phyloP scores from a whole-genome alignment of 35 echinoderm and acorn worm species.

The Lytechinus pictus region DNA sequence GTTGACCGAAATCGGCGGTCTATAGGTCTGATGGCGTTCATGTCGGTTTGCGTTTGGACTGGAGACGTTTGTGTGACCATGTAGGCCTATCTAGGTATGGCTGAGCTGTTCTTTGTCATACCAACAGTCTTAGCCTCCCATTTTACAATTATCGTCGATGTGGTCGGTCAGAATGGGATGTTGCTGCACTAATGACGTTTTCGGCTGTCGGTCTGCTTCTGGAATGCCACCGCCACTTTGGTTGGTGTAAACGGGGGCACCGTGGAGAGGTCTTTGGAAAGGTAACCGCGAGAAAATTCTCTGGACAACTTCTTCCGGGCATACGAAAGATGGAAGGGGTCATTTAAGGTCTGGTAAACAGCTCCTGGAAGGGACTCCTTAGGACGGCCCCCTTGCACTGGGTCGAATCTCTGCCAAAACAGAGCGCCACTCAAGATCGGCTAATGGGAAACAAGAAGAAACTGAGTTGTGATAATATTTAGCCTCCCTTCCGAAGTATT shows the following conservation, averaged over 20 bases:
- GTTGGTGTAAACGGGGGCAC: neutral
- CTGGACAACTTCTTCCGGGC: neutral
- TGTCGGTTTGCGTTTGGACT: too few relatives aligned
- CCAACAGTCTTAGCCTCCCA: too few relatives aligned
- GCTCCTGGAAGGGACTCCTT: neutral
- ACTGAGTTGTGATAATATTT: slow-evolving; percentile 43
- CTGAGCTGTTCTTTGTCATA: too few relatives aligned
- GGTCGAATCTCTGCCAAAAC: slow-evolving; percentile 31
- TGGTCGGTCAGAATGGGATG: too few relatives aligned
- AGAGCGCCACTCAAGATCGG: neutral
- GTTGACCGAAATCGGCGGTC: too few relatives aligned
- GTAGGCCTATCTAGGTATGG: too few relatives aligned
- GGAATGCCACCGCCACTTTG: neutral
- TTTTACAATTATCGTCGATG: too few relatives aligned
- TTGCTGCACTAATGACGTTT: too few relatives aligned
- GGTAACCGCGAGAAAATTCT: neutral
- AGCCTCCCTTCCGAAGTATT: slow-evolving; percentile 12
- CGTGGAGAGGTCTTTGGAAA: neutral
- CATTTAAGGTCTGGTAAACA: slow-evolving; percentile 3
- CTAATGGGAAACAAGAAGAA: slow-evolving; percentile 37
- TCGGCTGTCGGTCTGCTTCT: neutral
- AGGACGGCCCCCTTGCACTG: neutral
- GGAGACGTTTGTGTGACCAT: too few relatives aligned
- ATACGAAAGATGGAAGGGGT: neutral
- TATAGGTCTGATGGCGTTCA: too few relatives aligned